Percentiles rank a stretch among this genome's conserved stretches.
Conservation (phyloP, 2,797 vertebrate genomes). For the Malurus splendens region DNA sequence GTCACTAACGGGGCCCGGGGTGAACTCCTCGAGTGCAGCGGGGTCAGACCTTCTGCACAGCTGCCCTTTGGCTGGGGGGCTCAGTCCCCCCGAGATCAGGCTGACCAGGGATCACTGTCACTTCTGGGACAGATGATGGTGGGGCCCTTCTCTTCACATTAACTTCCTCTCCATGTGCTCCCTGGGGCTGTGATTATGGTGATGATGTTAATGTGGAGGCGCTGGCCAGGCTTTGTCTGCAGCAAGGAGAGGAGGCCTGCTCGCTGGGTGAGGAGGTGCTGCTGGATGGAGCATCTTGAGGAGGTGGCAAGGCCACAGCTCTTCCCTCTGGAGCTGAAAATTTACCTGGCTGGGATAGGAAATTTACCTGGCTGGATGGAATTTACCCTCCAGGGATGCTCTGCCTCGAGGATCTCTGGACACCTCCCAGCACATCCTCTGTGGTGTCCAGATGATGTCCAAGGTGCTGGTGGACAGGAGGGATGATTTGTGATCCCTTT, state of each 20-base stretch:
- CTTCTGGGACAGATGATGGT: background rate
- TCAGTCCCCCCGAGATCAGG: background rate
- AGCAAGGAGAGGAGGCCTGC: background rate
- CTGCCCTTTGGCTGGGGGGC: background rate
- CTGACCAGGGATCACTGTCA: constrained; percentile 27
- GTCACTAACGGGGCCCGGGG: background rate
- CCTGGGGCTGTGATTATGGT: background rate
- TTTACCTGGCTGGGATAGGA: background rate
- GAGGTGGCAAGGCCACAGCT: background rate
- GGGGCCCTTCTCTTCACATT: constrained; percentile 17
- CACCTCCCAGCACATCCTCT: background rate
- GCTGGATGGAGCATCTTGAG: accelerated
- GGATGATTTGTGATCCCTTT: background rate
- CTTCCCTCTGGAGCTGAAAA: background rate
- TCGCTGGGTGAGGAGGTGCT: background rate
- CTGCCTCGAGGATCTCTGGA: background rate
- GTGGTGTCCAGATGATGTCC: too few relatives aligned
- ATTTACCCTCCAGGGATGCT: background rate
- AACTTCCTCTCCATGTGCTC: background rate
- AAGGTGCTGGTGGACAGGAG: background rate
- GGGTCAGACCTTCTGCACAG: background rate
- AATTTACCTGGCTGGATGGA: background rate
- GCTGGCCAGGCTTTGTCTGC: background rate
- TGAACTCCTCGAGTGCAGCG: background rate
- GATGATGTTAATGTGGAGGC: background rate